These are phyloP conservation scores for Artemia franciscana DNA, from an alignment of 1,140 invertebrate species.

Conservation along the genomic window DNA sequence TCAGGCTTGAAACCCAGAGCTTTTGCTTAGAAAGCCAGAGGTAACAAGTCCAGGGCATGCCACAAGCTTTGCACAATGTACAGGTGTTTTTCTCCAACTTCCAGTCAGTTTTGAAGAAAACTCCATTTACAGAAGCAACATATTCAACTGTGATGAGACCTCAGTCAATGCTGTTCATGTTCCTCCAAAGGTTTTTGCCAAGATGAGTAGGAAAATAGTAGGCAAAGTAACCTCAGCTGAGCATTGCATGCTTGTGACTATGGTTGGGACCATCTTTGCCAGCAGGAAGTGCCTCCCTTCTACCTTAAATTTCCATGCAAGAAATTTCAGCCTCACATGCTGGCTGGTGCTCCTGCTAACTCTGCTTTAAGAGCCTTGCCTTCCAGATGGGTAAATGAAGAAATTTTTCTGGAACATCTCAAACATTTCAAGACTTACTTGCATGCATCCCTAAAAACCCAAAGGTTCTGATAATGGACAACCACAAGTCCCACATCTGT, in stretches of 20 bases:
- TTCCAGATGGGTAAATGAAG: neutral
- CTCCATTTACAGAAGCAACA: neutral
- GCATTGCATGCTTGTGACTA: neutral
- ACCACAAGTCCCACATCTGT: neutral
- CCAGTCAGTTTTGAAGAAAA: neutral
- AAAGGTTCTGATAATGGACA: neutral
- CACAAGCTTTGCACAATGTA: conserved; percentile 6
- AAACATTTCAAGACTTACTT: neutral
- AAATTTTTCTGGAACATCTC: neutral
- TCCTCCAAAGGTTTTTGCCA: neutral
- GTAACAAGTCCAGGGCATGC: conserved; percentile 4
- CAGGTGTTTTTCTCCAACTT: conserved; percentile 6
- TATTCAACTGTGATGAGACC: conserved; percentile 7
- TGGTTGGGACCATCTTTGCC: neutral
- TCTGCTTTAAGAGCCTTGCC: neutral
- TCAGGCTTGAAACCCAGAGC: neutral
- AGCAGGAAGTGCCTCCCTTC: neutral
- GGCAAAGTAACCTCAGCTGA: neutral
- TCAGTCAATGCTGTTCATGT: neutral
- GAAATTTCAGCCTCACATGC: neutral
- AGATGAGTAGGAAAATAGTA: neutral
- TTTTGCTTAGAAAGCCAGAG: too few relatives aligned
- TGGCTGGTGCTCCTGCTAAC: neutral
- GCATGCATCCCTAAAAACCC: neutral
- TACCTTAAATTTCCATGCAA: neutral